Base-by-base conservation (phyloP, 1,140 invertebrate genomes). In the Colletes latitarsis region DNA sequence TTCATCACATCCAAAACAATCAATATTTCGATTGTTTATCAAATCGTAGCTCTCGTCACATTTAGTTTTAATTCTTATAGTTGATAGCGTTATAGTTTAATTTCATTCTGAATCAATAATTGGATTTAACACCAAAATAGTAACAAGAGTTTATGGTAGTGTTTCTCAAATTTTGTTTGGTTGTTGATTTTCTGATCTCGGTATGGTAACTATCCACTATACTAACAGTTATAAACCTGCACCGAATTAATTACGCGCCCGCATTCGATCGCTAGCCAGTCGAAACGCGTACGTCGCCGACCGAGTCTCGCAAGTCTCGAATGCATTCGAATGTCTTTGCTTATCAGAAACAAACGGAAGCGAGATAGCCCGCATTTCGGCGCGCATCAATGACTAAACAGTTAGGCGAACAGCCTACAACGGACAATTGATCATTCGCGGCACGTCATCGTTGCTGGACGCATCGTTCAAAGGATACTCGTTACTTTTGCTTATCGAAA, bases 271-370 rank as follows among this genome's bases (percentile, higher is more conserved):
- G 3, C 12, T 57, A 49, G 10, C 46, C 19, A 19, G 21, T 4
- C 46, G 49, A 19, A 39, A 9, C 60, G 3, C n/a, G 53, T 4
- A 12, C n/a, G 10, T 10, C 30, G 46, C 55, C 43, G 12, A 17
- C 60, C 58, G 49, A 70, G 74, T 71, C 71, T 75, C 71, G 39
- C 69, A 66, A 73, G 60, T 74, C 39, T 52, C 46, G 58, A 21
- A 49, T 78, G 79, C 82, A 69, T 77, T 64, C 17, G 46, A 71
- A 55, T 63, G 52, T n/a, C 15, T 39, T 9, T 55, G n/a, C 39
- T 75, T 77, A 78, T 75, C 58, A 12, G 41, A 67, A 39, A 17
- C 14, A 9, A 41, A 71, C 74, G 58, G 49, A 67, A 63, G 41
- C 49, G 30, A 21, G 41, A 64, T n/a, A 63, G 43, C 41, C 53